Evolutionary conservation across 92 coral and sea anemone genomes (phyloP).

Genomic region (Virgularia gustaviana): DNA sequence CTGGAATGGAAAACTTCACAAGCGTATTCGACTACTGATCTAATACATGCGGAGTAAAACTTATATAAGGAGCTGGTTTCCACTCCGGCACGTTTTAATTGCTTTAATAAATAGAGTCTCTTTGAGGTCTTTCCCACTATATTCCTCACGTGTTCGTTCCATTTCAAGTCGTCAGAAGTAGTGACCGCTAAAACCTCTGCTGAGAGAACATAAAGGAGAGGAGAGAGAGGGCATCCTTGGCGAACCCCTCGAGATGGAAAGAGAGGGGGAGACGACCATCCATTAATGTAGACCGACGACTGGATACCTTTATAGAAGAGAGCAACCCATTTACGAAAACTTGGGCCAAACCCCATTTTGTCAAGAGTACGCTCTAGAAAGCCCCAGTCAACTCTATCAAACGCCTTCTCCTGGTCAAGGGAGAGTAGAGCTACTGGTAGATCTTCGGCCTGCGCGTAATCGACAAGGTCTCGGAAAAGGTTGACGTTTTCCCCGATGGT

Average conservation of each 20-base stretch:
- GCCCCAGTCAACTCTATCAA: too few relatives aligned
- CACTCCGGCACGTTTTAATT: not conserved
- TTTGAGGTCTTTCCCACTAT: not conserved
- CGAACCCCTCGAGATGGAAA: not conserved
- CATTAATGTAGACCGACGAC: too few relatives aligned
- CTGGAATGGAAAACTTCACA: conserved; percentile 33
- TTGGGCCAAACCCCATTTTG: too few relatives aligned
- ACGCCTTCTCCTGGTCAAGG: too few relatives aligned
- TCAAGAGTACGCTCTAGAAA: too few relatives aligned
- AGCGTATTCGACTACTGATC: conserved; percentile 50
- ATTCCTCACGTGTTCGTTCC: not conserved
- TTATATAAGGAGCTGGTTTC: not conserved
- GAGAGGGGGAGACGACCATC: too few relatives aligned
- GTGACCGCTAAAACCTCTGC: conserved; percentile 4
- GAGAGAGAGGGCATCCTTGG: conserved; percentile 9
- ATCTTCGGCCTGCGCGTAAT: too few relatives aligned
- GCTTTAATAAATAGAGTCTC: not conserved
- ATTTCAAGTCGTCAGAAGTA: not conserved
- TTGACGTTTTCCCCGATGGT: too few relatives aligned
- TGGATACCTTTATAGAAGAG: too few relatives aligned
- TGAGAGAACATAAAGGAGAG: conserved; percentile 25
- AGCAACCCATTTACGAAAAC: too few relatives aligned
- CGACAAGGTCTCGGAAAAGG: too few relatives aligned
- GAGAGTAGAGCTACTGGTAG: too few relatives aligned
- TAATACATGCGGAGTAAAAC: conserved; percentile 31